Evolutionary conservation across 2,113 vertebrate species (phyloP).

Genomic region (Saimiri boliviensis): DNA sequence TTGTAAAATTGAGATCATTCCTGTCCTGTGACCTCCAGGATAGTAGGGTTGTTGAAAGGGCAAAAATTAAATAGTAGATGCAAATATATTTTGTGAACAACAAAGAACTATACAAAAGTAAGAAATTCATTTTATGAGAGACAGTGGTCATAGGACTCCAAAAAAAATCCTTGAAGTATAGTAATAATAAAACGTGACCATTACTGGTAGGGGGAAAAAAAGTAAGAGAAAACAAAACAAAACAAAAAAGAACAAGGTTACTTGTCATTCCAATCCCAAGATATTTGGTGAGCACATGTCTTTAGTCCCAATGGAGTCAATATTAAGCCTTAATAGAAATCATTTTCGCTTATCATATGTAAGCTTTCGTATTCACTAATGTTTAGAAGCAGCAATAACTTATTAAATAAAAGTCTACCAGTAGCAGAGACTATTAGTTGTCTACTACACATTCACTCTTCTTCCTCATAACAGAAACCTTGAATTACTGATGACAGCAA

Average conservation of each 20-base stretch:
- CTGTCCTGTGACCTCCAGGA: background rate
- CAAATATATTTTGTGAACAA: slow-evolving; percentile 5
- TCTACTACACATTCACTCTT: background rate
- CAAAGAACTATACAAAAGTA: background rate
- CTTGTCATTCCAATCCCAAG: background rate
- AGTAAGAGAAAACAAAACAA: background rate
- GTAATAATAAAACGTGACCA: background rate
- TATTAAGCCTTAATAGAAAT: background rate
- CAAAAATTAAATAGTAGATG: slow-evolving; percentile 5
- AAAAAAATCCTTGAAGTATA: background rate
- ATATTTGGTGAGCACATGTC: background rate
- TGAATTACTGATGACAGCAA: background rate
- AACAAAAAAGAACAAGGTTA: background rate
- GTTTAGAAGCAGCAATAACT: background rate
- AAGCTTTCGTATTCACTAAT: background rate
- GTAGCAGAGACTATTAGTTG: background rate
- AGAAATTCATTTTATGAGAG: background rate
- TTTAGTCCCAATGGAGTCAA: background rate
- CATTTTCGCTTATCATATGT: background rate
- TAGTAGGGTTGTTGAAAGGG: background rate
- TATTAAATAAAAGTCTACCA: slow-evolving; percentile 8
- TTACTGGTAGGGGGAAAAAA: background rate
- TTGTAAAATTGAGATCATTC: background rate
- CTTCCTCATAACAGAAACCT: background rate
- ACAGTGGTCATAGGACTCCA: background rate